Evolutionary conservation across 2,888 invertebrate genomes (phyloP).

Genomic region (Nemurella pictetii): DNA sequence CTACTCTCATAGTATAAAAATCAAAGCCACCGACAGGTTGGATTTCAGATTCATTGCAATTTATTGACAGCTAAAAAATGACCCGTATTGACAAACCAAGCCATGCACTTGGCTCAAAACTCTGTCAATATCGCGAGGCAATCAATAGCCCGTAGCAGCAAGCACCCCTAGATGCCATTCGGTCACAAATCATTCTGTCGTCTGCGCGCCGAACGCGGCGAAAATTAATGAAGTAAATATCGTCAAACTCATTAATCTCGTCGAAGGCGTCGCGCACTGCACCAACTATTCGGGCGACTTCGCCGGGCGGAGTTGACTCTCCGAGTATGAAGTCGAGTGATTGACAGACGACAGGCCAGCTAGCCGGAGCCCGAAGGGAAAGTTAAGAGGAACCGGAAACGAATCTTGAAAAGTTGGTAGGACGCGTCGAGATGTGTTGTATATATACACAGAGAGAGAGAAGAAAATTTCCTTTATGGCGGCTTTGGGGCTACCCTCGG

Average conservation of each 20-base stretch:
- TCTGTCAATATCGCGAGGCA: conserved; percentile 1
- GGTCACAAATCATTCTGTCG: conserved; percentile 31
- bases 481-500: not conserved
- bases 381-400: conserved; percentile 11
- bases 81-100: not conserved
- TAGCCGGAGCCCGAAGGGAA: not conserved
- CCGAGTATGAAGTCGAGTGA: not conserved
- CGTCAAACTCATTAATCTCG: conserved; percentile 30
- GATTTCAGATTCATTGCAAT: not conserved
- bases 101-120: not conserved
- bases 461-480: not conserved
- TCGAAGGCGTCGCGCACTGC: not conserved
- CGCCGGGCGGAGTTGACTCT: not conserved
- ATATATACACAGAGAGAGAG: too few relatives aligned
- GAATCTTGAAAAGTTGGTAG: conserved; percentile 12
- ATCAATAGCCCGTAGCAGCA: not conserved
- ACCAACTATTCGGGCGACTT: conserved; percentile 14
- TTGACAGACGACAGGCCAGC: conserved; percentile 17
- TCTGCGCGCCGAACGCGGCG: not conserved
- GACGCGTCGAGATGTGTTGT: not conserved
- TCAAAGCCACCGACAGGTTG: not conserved
- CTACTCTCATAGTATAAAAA: too few relatives aligned
- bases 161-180: not conserved
- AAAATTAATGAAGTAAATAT: conserved; percentile 33
- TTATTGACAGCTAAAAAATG: not conserved